A percentile compares a stretch with the other conserved stretches of the same genome.
Evolutionary conservation across 2,888 invertebrate genomes (phyloP).

Genomic region (Spialia ferax): DNA sequence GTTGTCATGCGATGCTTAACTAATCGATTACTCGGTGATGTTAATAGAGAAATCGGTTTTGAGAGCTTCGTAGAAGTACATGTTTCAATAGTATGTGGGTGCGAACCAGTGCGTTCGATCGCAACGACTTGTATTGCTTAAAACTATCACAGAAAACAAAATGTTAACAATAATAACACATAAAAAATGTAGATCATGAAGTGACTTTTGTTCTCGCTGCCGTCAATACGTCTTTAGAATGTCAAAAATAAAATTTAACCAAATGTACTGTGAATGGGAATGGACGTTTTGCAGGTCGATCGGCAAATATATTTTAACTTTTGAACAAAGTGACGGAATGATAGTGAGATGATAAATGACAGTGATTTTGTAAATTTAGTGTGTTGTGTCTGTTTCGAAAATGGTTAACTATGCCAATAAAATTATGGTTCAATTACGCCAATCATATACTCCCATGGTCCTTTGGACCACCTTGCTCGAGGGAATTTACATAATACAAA

Average conservation of each 20-base stretch:
- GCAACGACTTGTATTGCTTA: conserved; percentile 70
- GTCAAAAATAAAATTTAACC: conserved; percentile 57
- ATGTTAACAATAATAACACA: conserved; percentile 68
- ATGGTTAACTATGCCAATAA: conserved; percentile 49
- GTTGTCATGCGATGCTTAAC: conserved; percentile 7
- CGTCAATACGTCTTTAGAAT: conserved; percentile 28
- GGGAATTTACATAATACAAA: conserved; percentile 35
- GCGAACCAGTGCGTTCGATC: conserved; percentile 60
- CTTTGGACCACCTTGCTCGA: conserved; percentile 1
- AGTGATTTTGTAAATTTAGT: conserved; percentile 69
- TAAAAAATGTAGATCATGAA: conserved; percentile 77
- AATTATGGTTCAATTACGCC: conserved; percentile 13
- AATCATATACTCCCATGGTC: conserved; percentile 40
- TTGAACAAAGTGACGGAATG: conserved; percentile 43
- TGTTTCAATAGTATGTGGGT: neutral
- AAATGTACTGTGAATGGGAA: conserved; percentile 55
- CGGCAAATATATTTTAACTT: conserved; percentile 34
- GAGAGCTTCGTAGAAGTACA: neutral
- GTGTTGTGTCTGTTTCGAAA: conserved; percentile 75
- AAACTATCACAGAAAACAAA: conserved; percentile 71
- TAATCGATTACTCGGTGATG: conserved; percentile 2
- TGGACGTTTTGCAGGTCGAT: conserved; percentile 49
- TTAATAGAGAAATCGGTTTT: neutral
- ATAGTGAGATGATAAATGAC: conserved; percentile 54
- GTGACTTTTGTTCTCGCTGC: conserved; percentile 60